Percentiles rank a stretch among this genome's conserved stretches.
Conservation (phyloP, 2,113 vertebrate species). For the Platycercus adscitus region DNA sequence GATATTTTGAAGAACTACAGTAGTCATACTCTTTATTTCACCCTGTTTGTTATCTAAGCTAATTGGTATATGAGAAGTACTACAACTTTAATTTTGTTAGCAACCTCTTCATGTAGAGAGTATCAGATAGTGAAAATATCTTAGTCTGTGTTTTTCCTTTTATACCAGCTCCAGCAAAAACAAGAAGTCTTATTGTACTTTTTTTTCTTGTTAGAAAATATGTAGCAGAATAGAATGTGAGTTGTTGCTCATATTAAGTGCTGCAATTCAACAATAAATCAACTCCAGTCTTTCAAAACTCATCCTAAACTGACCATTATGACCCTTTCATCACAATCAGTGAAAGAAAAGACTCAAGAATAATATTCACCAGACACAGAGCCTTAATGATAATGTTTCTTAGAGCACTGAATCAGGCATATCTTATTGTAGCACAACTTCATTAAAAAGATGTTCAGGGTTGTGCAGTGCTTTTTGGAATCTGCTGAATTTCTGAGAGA, state of each 20-base stretch:
- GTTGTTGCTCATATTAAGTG: not conserved
- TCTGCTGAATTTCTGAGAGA: not conserved
- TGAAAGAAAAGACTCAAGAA: not conserved
- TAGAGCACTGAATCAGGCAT: not conserved
- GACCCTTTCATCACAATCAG: not conserved
- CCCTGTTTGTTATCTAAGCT: not conserved
- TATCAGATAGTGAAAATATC: not conserved
- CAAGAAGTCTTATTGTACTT: not conserved
- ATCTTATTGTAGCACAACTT: not conserved
- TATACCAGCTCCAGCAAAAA: not conserved
- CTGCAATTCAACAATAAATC: not conserved
- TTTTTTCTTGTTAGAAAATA: not conserved
- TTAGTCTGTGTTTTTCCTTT: not conserved
- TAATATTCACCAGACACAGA: not conserved
- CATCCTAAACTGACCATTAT: slow-evolving; percentile 15
- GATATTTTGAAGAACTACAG: not conserved
- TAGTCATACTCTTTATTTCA: not conserved
- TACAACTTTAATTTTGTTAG: not conserved
- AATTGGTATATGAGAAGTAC: not conserved
- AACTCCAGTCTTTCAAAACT: not conserved
- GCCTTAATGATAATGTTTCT: slow-evolving; percentile 11
- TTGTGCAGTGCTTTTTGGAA: not conserved
- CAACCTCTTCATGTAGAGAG: not conserved
- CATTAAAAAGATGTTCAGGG: not conserved
- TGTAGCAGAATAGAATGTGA: not conserved